Percentiles rank a stretch among this genome's conserved stretches.
phyloP scores from a whole-genome alignment of 2,113 vertebrate genomes.

The Vombatus ursinus region DNA sequence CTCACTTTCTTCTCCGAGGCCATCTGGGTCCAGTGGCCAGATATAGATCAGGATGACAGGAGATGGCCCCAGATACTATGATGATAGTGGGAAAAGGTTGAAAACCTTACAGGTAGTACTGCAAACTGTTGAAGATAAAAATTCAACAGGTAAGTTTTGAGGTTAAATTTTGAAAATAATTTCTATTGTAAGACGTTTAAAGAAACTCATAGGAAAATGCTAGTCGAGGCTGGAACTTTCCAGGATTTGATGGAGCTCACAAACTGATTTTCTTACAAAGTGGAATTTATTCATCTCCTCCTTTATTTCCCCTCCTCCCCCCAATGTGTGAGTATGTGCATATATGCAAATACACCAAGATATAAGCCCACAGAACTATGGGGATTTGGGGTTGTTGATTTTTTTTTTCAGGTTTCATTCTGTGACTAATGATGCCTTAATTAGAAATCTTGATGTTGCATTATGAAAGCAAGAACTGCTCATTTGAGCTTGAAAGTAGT shows the following conservation, averaged over 20 bases:
- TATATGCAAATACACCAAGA: accelerated
- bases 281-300: neutral
- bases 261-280: slow-evolving; percentile 7
- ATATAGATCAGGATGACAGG: too few relatives aligned
- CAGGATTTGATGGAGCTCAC: neutral
- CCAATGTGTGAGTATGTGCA: neutral
- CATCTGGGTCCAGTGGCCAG: too few relatives aligned
- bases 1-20: too few relatives aligned
- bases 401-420: slow-evolving; percentile 67
- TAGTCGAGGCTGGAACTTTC: neutral
- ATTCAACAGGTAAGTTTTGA: neutral
- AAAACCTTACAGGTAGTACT: neutral
- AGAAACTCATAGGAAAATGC: slow-evolving; percentile 11
- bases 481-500: slow-evolving; percentile 53
- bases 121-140: neutral
- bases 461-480: slow-evolving; percentile 46
- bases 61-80: neutral
- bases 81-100: neutral
- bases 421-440: slow-evolving; percentile 72
- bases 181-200: neutral
- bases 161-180: neutral
- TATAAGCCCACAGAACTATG: slow-evolving; percentile 10
- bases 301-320: neutral
- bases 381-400: slow-evolving; percentile 14
- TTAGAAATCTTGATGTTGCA: slow-evolving; percentile 74